A percentile compares a stretch with the other conserved stretches of the same genome.
Evolutionary conservation across 2,797 vertebrate genomes (phyloP).

Genomic region (Sebastes hubbsi): DNA sequence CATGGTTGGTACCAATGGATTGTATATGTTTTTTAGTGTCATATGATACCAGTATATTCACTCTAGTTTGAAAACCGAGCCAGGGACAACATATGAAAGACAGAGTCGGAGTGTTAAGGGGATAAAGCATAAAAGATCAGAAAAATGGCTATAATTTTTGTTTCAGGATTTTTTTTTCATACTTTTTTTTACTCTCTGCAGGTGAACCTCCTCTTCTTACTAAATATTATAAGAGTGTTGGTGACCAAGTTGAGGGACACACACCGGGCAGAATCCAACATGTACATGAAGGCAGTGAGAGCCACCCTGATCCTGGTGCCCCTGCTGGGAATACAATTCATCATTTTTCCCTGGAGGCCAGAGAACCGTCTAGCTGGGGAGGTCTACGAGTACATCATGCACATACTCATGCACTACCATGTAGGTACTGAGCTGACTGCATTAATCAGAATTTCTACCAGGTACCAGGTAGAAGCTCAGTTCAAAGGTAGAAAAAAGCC

Average conservation of each 20-base stretch:
- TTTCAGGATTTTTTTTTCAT: background rate
- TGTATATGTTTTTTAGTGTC: too few relatives aligned
- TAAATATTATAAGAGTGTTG: conserved; percentile 95
- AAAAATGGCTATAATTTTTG: background rate
- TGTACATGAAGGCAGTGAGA: conserved; percentile 99
- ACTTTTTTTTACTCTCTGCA: conserved; percentile 54
- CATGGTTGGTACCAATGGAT: too few relatives aligned
- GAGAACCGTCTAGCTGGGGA: conserved; percentile 92
- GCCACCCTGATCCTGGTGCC: conserved; percentile 96
- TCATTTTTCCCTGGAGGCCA: conserved; percentile 96
- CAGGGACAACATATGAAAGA: too few relatives aligned
- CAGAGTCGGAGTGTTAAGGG: too few relatives aligned
- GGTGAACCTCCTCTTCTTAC: conserved; percentile 97
- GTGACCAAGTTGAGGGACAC: conserved; percentile 94
- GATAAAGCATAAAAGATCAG: background rate
- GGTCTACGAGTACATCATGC: conserved; percentile 97
- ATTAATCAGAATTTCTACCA: conserved; percentile 1
- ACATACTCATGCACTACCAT: conserved; percentile 98
- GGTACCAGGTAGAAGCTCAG: background rate
- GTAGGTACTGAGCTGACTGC: conserved; percentile 69
- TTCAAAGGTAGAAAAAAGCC: background rate
- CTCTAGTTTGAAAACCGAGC: too few relatives aligned
- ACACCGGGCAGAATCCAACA: conserved; percentile 92
- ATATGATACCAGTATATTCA: too few relatives aligned
- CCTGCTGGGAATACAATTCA: conserved; percentile 95